Percentiles rank a stretch among this genome's conserved stretches.
Evolutionary conservation across 2,113 vertebrate species (phyloP).

Genomic region (Sphaerodactylus townsendi): DNA sequence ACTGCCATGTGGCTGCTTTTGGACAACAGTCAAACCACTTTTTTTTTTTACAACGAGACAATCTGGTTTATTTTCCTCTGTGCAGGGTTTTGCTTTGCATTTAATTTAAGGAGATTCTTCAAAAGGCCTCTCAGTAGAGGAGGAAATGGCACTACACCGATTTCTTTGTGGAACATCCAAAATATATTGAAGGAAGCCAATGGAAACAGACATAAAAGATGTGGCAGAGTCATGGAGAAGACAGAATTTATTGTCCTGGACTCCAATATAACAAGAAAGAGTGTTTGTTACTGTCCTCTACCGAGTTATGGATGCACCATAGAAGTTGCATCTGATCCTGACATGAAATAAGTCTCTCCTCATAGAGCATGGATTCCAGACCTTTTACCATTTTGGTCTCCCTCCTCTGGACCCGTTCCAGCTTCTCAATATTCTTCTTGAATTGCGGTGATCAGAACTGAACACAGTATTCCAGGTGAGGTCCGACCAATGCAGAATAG

Average conservation of each 20-base stretch:
- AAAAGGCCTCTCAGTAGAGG: neutral
- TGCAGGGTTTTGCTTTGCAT: neutral
- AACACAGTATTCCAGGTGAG: no score
- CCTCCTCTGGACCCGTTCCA: no score
- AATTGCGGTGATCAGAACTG: no score
- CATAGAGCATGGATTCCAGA: no score
- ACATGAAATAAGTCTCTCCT: neutral
- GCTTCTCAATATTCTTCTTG: no score
- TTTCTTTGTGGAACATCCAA: slow-evolving; percentile 10
- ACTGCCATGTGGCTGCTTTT: neutral
- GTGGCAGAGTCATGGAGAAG: neutral
- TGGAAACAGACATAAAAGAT: slow-evolving; percentile 4
- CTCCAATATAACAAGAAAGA: neutral
- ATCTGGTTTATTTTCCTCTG: neutral
- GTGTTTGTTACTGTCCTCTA: neutral
- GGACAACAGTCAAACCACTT: neutral
- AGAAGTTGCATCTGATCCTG: neutral
- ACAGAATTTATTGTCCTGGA: neutral
- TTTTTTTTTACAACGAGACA: neutral
- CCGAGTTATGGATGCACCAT: neutral
- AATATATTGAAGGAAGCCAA: neutral
- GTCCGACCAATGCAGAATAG: no score
- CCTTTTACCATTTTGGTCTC: no score
- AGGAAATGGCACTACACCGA: neutral
- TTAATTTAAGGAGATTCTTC: neutral